Evolutionary conservation across 1,140 invertebrate genomes (phyloP), one percentile per base, ranked within the genome.

Genomic region (Diabrotica undecimpunctata): DNA sequence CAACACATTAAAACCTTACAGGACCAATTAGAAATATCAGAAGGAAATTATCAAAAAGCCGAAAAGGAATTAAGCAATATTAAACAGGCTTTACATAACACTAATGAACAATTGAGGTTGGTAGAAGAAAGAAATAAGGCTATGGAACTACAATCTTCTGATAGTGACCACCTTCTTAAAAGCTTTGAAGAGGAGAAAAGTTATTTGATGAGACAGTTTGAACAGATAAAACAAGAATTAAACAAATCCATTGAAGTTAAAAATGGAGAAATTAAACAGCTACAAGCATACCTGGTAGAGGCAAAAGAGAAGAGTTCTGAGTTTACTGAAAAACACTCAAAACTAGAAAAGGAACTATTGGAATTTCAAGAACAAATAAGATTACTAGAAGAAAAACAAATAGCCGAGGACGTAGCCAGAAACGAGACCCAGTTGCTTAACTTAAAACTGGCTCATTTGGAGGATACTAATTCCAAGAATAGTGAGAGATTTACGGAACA

Each of bases 361-460:
- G 61, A 67, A 57, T 9, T 71, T 8, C 62, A 66, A 14, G 62
- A 62, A 25, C 59, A 66, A 56, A 10, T 74, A 10, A 41, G 64
- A 46, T 58, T 67, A 14, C 39, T 55, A 5, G 66, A 66, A 59
- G 66, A 77, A 64, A 67, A 72, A 14, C 58, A 69, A 14, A 61
- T 66, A 58, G 12, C 62, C 7, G 6, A 65, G 7, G 68, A 80
- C 66, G 73, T 77, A 36, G 81, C 81, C 69, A 74, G 81, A 68
- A 62, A 61, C 14, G 67, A 71, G 54, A 67, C 64, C 51, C 54
- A 58, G 10, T 9, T 69, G 46, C 64, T 79, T 25, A 68, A 74
- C 68, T 62, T 68, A 66, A 75, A 81, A 61, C 12, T 72, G 10
- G 62, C 55, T 46, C 39, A 65, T 10, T 13, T 68, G 9, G 67